Evolutionary conservation across 2,888 invertebrate species (phyloP).

Genomic region (Gisinianus flammeolus): DNA sequence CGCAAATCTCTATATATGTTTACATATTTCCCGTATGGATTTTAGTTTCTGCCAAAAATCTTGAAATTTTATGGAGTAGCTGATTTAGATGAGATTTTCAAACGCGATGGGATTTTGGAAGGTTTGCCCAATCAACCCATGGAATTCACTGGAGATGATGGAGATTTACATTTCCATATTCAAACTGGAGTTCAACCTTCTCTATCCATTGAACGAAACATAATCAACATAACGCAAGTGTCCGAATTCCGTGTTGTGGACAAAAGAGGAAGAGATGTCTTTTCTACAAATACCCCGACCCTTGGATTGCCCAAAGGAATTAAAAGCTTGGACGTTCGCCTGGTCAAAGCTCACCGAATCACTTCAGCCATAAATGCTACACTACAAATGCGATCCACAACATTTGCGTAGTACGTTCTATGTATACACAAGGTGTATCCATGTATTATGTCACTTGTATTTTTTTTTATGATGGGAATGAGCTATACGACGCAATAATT

Average conservation of each 20-base stretch:
- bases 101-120: constrained; percentile 72
- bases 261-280: constrained; percentile 71
- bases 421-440: too few relatives aligned
- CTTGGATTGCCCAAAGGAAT: constrained; percentile 73
- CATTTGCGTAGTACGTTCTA: constrained; percentile 66
- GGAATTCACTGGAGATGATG: constrained; percentile 63
- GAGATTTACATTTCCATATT: constrained; percentile 59
- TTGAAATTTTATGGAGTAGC: constrained; percentile 80
- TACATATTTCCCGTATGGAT: constrained; percentile 60
- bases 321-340: constrained; percentile 60
- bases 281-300: constrained; percentile 76
- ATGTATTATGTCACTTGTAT: too few relatives aligned
- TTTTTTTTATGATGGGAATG: too few relatives aligned
- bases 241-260: constrained; percentile 74
- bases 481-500: too few relatives aligned
- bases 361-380: constrained; percentile 75
- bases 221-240: constrained; percentile 73
- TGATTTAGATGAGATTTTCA: constrained; percentile 77
- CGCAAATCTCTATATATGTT: constrained; percentile 63
- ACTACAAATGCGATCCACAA: constrained; percentile 72
- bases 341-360: constrained; percentile 73
- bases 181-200: constrained; percentile 58
- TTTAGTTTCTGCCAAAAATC: constrained; percentile 69
- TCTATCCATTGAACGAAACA: constrained; percentile 69
- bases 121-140: constrained; percentile 68